Evolutionary conservation across 2,888 invertebrate species (phyloP).

Genomic region (Apamea monoglypha): DNA sequence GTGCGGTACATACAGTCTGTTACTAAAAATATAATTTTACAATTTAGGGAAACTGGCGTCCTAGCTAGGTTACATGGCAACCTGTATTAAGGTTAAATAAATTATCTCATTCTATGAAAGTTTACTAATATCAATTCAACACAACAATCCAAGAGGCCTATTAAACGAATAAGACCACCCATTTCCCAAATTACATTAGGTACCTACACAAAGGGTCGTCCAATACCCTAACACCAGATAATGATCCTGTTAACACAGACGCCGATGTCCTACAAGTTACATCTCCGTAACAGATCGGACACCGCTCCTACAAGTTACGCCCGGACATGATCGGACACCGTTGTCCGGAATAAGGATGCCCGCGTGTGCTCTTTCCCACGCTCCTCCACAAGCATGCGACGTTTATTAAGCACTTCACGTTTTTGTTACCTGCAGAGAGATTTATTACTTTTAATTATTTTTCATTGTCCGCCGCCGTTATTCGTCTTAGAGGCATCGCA

Average conservation of each 20-base stretch:
- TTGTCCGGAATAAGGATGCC: constrained; percentile 67
- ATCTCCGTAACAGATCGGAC: constrained; percentile 59
- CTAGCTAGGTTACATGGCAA: no score
- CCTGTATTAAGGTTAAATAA: background rate
- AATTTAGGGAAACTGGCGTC: no score
- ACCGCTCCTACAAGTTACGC: constrained; percentile 51
- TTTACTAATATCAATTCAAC: background rate
- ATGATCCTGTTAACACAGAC: constrained; percentile 58
- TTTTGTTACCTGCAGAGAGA: constrained; percentile 89
- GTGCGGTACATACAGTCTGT: no score
- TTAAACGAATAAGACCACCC: constrained; percentile 19
- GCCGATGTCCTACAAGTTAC: constrained; percentile 38
- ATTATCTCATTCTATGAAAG: background rate
- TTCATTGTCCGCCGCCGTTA: constrained; percentile 87
- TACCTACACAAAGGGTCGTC: constrained; percentile 18
- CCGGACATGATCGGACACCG: constrained; percentile 62
- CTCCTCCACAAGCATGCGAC: constrained; percentile 86
- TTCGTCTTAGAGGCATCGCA: constrained; percentile 83
- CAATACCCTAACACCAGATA: constrained; percentile 36
- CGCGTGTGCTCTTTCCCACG: constrained; percentile 84
- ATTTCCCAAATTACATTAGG: constrained; percentile 40
- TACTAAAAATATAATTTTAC: no score
- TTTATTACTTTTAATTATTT: constrained; percentile 91
- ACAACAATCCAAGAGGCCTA: constrained; percentile 1
- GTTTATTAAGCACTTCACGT: constrained; percentile 89